Base-by-base conservation (phyloP, 2,797 vertebrate genomes). In the Tamandua tetradactyla region DNA sequence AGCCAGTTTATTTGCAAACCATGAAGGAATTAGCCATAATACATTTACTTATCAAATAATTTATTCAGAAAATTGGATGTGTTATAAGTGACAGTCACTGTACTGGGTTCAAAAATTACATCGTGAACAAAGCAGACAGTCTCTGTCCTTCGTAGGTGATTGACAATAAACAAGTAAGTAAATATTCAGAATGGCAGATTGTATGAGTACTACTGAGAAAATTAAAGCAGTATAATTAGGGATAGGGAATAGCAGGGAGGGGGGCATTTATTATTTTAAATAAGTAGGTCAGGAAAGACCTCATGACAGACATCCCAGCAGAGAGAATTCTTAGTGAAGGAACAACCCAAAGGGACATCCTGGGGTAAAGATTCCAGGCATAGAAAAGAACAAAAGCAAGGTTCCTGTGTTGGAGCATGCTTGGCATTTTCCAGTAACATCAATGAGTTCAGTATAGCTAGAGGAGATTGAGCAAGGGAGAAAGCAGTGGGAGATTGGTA, bases 21-120 rank as follows among this genome's bases (percentile, higher is more conserved):
- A 3, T 47, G 27, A 84, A 75, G 37, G 9, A 59, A 44, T 64
- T 79, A 89, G 80, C 3, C 57, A 37, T 42, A 61, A 71, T 40
- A 88, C 37, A 95, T 95, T 79, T 88, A 40, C 22, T 85, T 52
- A 79, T 47, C 57, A 83, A 86, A 57, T 44, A 91, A 32, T 44
- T 87, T 25, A 93, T 64, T 91, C 80, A 91, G 17, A n/a, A 89
- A 86, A 71, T 3, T 68, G 27, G 52, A 74, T 30, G 20, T n/a
- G 27, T 64, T 87, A 32, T 80, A 0, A 55, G 2, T 72, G 17
- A 27, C 68, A 82, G 47, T 30, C 52, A 62, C 27, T 86, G 5
- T 72, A 62, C 25, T 3, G 74, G 42, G 18, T 37, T 82, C 68
- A n/a, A 7, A 3, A 75, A 37, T 49, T 25, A n/a, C 8, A 5